Percentiles rank a stretch among this genome's conserved stretches.
Evolutionary conservation across 1,140 invertebrate species (phyloP).

Genomic region (Armadillidium nasatum): DNA sequence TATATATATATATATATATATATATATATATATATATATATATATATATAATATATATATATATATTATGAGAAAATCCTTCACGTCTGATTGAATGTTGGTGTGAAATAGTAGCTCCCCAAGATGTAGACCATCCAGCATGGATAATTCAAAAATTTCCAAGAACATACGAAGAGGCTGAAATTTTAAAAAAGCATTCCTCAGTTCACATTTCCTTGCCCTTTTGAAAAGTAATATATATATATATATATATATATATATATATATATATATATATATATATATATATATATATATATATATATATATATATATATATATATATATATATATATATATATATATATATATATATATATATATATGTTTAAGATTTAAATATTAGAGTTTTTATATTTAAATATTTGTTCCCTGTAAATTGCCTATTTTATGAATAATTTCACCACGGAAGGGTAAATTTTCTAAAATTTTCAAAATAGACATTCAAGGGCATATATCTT

Average conservation of each 20-base stretch:
- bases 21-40: no score
- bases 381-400: no score
- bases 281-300: slow-evolving; percentile 15
- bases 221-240: slow-evolving; percentile 62
- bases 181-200: slow-evolving; percentile 70
- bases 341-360: no score
- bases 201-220: slow-evolving; percentile 79
- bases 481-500: no score
- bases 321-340: no score
- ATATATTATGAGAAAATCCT: neutral
- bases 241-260: neutral
- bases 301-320: neutral
- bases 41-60: no score
- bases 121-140: slow-evolving; percentile 47
- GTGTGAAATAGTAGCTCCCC: slow-evolving; percentile 27
- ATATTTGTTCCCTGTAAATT: no score
- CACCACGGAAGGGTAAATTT: no score
- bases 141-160: slow-evolving; percentile 75
- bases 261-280: neutral
- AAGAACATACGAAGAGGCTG: slow-evolving; percentile 65
- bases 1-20: no score
- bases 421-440: no score
- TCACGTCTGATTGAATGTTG: slow-evolving; percentile 24
- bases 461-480: no score
- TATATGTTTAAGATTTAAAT: no score